Percentiles rank a stretch among this genome's conserved stretches.
These are phyloP conservation scores for Micoletzkya japonica DNA, from an alignment of 2,888 invertebrate genomes.

Conservation along the genomic window DNA sequence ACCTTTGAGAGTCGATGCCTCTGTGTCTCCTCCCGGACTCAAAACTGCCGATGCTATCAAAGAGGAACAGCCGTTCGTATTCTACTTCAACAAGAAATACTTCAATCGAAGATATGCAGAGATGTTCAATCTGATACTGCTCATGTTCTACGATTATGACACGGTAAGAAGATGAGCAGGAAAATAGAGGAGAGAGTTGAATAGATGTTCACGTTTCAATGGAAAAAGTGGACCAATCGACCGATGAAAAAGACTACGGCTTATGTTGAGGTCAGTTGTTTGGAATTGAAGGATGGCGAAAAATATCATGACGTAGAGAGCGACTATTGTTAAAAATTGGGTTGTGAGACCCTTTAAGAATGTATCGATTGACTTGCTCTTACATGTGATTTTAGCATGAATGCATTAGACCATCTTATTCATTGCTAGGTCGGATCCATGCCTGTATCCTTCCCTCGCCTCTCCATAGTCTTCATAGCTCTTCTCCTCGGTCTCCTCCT, in stretches of 20 bases:
- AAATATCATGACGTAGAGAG: not conserved
- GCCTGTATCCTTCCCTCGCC: conserved; percentile 13
- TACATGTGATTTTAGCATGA: not conserved
- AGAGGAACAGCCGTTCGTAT: conserved; percentile 28
- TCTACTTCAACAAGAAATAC: conserved; percentile 21
- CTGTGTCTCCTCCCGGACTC: conserved; percentile 16
- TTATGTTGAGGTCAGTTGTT: conserved; percentile 1
- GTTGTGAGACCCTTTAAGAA: no score
- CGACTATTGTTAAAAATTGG: not conserved
- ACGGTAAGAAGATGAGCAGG: not conserved
- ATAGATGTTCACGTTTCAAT: conserved; percentile 18
- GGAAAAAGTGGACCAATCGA: conserved; percentile 26
- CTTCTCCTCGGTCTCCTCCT: not conserved
- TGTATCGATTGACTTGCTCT: no score
- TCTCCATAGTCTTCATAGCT: conserved; percentile 12
- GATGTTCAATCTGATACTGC: conserved; percentile 11
- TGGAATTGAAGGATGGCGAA: no score
- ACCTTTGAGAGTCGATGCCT: conserved; percentile 15
- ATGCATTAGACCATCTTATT: not conserved
- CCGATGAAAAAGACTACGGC: conserved; percentile 16
- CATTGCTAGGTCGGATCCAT: conserved; percentile 5
- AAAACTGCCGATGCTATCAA: conserved; percentile 29
- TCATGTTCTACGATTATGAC: conserved; percentile 26
- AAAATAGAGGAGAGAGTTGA: not conserved
- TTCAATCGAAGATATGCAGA: conserved; percentile 11